Evolutionary conservation across 2,888 invertebrate species (phyloP), one percentile per base, ranked within the genome.

Genomic region (Caenorhabditis angaria): DNA sequence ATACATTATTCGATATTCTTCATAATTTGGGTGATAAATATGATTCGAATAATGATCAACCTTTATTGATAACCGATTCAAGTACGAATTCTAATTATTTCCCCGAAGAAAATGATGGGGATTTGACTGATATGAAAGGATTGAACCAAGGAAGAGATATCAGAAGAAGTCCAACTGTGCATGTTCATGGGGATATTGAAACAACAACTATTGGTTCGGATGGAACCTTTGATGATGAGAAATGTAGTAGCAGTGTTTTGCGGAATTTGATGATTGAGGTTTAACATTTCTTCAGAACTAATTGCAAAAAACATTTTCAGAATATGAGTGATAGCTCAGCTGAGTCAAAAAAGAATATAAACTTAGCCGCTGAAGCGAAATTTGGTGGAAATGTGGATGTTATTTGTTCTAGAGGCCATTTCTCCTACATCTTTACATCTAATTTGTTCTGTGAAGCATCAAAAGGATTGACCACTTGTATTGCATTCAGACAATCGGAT

Each of bases 311-410:
- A n/a, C 2, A 50, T 48, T 53, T 85, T 59, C 67, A 85, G 85
- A 79, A 82, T 54, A 85, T 85, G 54, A 73, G 61, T 51, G 80
- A 82, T 48, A 84, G 78, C 35, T 82, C 84, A 4, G 73, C 85
- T 3, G 77, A 82, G 28, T 80, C 84, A 2, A 85, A 85, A 61
- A 79, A 80, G 48, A 74, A 72, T 27, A 80, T 85, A 47, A 82
- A 81, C 63, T 59, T 51, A 10, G 77, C 77, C 0, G 82, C 82
- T 2, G 82, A 82, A 60, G 71, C 61, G 0, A 76, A 80, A 29
- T 77, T 85, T 58, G 83, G 84, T 24, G 83, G 82, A 24, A 77
- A 75, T 62, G 82, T 85, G 24, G 85, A 85, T 60, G 85, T 85
- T 41, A 75, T 85, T 59, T 85, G 85, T 66, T 78, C 80, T 3